Base-by-base conservation (phyloP, 2,888 invertebrate genomes). In the Idaea aversata region DNA sequence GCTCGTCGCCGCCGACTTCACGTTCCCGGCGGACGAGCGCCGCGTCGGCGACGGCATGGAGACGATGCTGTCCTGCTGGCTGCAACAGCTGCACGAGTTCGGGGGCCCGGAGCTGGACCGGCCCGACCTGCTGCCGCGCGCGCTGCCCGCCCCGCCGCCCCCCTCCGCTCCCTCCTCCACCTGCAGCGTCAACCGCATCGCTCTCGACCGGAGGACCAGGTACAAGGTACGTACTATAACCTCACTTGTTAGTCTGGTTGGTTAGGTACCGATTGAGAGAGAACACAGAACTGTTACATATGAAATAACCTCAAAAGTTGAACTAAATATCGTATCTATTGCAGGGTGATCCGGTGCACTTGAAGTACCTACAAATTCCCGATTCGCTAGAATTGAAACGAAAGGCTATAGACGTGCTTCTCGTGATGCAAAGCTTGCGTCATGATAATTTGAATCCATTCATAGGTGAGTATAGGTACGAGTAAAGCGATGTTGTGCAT, bases 371-470 rank as follows among this genome's bases (percentile, higher is more conserved):
- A 65, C 94, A 95, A 36, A 90, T 94, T 66, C 87, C 90, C 15
- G 87, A 88, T 0, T 84, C 90, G 1, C 94, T 96, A 70, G 97
- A 98, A 85, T 92, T 98, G 76, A 97, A 96, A 79, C 95, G 95
- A 68, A 97, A 96, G 86, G 95, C 97, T 1, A 95, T 96, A 88
- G 97, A 97, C 81, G 93, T 96, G 61, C 88, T 97, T 67, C 95
- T 97, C 61, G 94, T 95, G 86, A 94, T 98, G 77, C 97, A 98
- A 84, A 96, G 97, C 58, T 88, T 98, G 72, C 94, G 98, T 0
- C 98, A 98, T 85, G 98, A 98, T 85, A 98, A 98, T 85, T 90
- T 98, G 47, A 98, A 98, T 88, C 96, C 97, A 0, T 94, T 98
- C 77, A 95, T 98, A 74, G 98, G 94, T 93, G 80, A 74, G 67